Evolutionary conservation across 2,113 vertebrate species (phyloP).

Genomic region (Prionailurus viverrinus): DNA sequence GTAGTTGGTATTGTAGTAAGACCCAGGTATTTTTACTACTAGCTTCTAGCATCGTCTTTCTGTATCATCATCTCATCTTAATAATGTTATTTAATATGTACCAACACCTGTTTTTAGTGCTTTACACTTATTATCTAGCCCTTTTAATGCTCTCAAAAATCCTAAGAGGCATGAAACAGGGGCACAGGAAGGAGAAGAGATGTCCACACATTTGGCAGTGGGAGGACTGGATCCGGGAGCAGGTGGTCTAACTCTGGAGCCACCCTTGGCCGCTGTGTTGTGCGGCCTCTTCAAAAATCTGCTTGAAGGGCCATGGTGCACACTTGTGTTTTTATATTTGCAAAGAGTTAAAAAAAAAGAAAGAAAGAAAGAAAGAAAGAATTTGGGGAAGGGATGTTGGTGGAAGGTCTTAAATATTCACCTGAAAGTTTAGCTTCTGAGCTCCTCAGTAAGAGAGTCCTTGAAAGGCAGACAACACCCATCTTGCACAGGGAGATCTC

Average conservation of each 20-base stretch:
- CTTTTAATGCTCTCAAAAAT: background rate
- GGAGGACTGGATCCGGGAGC: rapidly evolving
- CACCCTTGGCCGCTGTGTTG: background rate
- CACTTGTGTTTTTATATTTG: background rate
- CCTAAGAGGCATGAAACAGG: background rate
- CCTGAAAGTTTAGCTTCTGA: background rate
- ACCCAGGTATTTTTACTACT: background rate
- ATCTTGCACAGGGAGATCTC: rapidly evolving
- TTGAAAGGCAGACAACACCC: background rate
- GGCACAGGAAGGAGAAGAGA: background rate
- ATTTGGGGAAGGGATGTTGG: background rate
- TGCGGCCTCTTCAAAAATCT: background rate
- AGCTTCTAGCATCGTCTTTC: background rate
- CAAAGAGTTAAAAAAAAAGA: background rate
- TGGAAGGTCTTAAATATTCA: background rate
- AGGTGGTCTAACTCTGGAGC: rapidly evolving
- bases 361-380: background rate
- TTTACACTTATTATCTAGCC: background rate
- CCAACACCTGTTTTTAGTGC: background rate
- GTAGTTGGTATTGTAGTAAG: background rate
- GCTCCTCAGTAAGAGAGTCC: background rate
- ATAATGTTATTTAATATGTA: background rate
- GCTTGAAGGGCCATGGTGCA: background rate
- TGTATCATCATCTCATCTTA: background rate
- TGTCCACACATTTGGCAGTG: too few species aligned